phyloP scores from a whole-genome alignment of 2,888 invertebrate genomes.

The Drosophila paracracens region DNA sequence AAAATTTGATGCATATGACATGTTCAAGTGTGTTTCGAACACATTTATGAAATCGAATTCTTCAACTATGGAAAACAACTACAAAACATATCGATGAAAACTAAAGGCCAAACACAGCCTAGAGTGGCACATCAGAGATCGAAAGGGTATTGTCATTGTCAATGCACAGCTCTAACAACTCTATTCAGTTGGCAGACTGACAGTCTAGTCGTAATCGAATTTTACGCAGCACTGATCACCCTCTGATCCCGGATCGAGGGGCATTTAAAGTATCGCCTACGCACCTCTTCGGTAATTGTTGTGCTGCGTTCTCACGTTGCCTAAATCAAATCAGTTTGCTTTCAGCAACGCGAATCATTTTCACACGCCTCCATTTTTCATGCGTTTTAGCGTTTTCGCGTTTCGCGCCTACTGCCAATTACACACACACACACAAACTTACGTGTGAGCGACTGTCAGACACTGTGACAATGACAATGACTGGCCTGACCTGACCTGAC shows the following conservation, averaged over 20 bases:
- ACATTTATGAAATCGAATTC: slow-evolving; percentile 59
- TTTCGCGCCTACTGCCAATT: slow-evolving; percentile 62
- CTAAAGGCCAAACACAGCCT: not conserved
- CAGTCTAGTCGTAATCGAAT: slow-evolving; percentile 51
- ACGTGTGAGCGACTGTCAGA: slow-evolving; percentile 29
- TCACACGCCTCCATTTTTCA: slow-evolving; percentile 59
- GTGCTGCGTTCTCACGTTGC: slow-evolving; percentile 56
- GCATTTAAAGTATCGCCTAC: slow-evolving; percentile 44
- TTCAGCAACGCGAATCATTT: slow-evolving; percentile 50
- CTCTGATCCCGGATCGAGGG: slow-evolving; percentile 7
- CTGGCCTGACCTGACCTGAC: slow-evolving; percentile 32
- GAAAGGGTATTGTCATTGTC: not conserved
- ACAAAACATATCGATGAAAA: not conserved
- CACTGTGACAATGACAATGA: slow-evolving; percentile 59
- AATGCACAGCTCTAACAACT: slow-evolving; percentile 22
- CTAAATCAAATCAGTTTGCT: slow-evolving; percentile 54
- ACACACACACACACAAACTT: slow-evolving; percentile 10
- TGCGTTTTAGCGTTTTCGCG: slow-evolving; percentile 44
- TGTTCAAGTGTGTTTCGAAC: slow-evolving; percentile 53
- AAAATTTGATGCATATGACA: slow-evolving; percentile 60
- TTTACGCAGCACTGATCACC: slow-evolving; percentile 56
- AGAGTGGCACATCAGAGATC: not conserved
- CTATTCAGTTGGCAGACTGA: slow-evolving; percentile 46
- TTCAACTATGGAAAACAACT: slow-evolving; percentile 32
- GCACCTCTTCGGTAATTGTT: slow-evolving; percentile 50